Percentiles rank a stretch among this genome's conserved stretches.
Conservation (phyloP, 2,797 vertebrate species). For the Alcedo atthis region DNA sequence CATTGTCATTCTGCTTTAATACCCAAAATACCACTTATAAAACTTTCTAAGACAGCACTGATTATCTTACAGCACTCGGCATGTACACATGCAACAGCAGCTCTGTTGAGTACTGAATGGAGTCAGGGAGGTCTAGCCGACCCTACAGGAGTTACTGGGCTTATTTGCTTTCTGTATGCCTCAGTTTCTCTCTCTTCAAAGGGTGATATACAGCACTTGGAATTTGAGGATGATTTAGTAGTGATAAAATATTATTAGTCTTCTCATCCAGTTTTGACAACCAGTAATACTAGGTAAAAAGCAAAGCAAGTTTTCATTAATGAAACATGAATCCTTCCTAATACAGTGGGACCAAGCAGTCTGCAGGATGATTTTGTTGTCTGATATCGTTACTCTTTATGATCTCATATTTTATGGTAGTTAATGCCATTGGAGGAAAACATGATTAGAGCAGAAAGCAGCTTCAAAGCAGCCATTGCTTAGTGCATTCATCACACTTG, state of each 20-base stretch:
- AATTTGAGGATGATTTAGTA: background rate
- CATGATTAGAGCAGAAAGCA: conserved; percentile 68
- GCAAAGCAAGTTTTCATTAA: conserved; percentile 55
- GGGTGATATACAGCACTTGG: background rate
- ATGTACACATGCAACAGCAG: background rate
- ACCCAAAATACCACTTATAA: background rate
- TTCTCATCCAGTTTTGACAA: background rate
- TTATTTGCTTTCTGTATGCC: background rate
- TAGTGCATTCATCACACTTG: conserved; percentile 44
- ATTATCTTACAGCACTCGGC: background rate
- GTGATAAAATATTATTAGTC: background rate
- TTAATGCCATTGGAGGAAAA: conserved; percentile 61
- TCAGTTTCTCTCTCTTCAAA: conserved; percentile 20
- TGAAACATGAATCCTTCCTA: conserved; percentile 57
- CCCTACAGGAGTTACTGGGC: background rate
- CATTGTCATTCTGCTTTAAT: background rate
- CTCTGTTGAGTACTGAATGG: background rate
- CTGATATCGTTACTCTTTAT: conserved; percentile 62
- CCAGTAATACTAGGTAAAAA: conserved; percentile 32
- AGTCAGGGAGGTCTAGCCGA: no score
- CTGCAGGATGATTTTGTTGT: conserved; percentile 54
- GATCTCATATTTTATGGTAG: conserved; percentile 66
- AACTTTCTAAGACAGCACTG: background rate
- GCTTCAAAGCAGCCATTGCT: conserved; percentile 54
- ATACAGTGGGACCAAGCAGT: conserved; percentile 41